Percentiles rank a stretch among this genome's conserved stretches.
phyloP scores from a whole-genome alignment of 2,113 vertebrate genomes.

The Seriola aureovittata region DNA sequence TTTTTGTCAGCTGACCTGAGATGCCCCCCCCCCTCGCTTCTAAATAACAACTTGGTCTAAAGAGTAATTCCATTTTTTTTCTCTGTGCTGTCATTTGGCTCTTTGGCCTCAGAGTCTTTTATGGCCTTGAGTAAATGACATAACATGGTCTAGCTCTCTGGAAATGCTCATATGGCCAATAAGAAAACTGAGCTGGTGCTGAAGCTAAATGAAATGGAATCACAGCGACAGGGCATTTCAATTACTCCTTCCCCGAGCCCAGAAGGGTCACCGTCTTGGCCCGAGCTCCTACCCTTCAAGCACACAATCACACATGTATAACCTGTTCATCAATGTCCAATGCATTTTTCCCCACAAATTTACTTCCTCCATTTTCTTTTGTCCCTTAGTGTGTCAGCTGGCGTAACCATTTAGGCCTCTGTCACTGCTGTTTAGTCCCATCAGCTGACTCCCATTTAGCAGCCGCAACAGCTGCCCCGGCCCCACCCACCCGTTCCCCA shows the following conservation, averaged over 20 bases:
- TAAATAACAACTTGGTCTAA: constrained; percentile 18
- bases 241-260: constrained; percentile 56
- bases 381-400: constrained; percentile 63
- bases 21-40: neutral
- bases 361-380: constrained; percentile 64
- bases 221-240: constrained; percentile 56
- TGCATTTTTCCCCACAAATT: constrained; percentile 44
- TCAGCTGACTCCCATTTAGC: constrained; percentile 84
- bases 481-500: constrained; percentile 22
- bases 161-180: constrained; percentile 28
- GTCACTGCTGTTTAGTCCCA: constrained; percentile 60
- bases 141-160: constrained; percentile 40
- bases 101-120: constrained; percentile 42
- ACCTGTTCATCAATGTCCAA: constrained; percentile 54
- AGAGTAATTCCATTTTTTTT: constrained; percentile 45
- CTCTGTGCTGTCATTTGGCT: constrained; percentile 2
- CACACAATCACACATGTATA: constrained; percentile 17
- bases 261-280: constrained; percentile 65
- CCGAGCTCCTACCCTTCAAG: neutral
- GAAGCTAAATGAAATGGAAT: constrained; percentile 60
- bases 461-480: constrained; percentile 68
- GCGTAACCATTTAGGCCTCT: constrained; percentile 63
- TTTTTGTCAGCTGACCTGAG: constrained; percentile 27
- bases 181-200: constrained; percentile 36
- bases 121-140: constrained; percentile 51